Evolutionary conservation across 2,797 vertebrate species (phyloP).

Genomic region (Rhinogobio ventralis): DNA sequence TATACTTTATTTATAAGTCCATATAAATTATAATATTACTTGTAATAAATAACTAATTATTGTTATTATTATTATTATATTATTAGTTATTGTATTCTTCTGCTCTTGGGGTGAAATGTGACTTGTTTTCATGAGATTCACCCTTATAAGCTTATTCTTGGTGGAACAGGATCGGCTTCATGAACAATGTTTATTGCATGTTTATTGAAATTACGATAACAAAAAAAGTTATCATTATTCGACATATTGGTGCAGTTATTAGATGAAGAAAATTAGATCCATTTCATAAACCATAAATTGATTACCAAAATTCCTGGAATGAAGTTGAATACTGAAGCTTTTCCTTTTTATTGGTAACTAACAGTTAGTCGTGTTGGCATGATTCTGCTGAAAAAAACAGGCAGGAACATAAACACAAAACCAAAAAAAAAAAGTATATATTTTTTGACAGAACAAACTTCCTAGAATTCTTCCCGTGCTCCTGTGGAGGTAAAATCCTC

Average conservation of each 20-base stretch:
- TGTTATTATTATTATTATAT: not conserved
- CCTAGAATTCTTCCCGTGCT: not conserved
- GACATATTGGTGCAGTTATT: not conserved
- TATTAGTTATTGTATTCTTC: not conserved
- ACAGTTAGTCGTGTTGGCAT: not conserved
- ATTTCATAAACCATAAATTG: not conserved
- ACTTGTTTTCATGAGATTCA: not conserved
- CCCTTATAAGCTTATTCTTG: conserved; percentile 15
- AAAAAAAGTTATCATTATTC: not conserved
- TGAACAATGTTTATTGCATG: no score
- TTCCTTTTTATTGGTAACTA: not conserved
- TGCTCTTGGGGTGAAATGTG: not conserved
- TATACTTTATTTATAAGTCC: not conserved
- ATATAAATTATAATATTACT: not conserved
- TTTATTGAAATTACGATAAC: not conserved
- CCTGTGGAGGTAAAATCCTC: not conserved
- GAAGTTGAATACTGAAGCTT: not conserved
- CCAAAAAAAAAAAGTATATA: not conserved
- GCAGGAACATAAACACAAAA: not conserved
- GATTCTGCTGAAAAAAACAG: not conserved
- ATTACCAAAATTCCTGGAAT: not conserved
- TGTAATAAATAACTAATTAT: not conserved
- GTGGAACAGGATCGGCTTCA: conserved; percentile 10
- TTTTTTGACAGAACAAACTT: not conserved
- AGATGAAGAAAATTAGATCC: not conserved